phyloP scores from a whole-genome alignment of 1,140 invertebrate species.

The Diplogasteroides magnus region DNA sequence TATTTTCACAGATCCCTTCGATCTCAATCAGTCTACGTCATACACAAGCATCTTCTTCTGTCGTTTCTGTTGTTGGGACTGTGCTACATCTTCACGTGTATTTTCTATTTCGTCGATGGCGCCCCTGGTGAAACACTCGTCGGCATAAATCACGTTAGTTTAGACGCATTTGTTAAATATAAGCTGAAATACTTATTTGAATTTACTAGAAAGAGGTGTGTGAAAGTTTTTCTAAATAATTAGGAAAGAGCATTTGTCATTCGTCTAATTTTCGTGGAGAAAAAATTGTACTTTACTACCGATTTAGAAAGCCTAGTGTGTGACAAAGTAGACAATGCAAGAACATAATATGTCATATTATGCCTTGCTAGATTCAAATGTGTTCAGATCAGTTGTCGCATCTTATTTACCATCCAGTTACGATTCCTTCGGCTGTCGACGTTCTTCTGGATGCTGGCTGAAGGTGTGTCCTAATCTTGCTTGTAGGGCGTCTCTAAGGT shows the following conservation, averaged over 20 bases:
- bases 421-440: conserved; percentile 46
- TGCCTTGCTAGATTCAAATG: no score
- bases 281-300: conserved; percentile 8
- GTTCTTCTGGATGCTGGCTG: conserved; percentile 61
- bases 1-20: conserved; percentile 35
- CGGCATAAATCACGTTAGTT: conserved; percentile 26
- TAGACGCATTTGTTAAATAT: conserved; percentile 2
- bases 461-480: no score
- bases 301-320: not conserved
- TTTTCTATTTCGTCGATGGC: conserved; percentile 57
- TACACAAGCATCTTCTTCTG: conserved; percentile 62
- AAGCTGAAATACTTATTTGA: no score
- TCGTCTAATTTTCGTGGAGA: not conserved
- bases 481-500: no score
- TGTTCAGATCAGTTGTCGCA: conserved; percentile 50
- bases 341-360: no score
- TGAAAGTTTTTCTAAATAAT: no score
- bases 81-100: conserved; percentile 49
- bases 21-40: conserved; percentile 56
- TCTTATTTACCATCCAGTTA: conserved; percentile 45
- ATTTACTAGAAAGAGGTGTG: no score
- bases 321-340: no score
- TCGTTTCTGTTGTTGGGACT: conserved; percentile 60
- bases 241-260: no score
- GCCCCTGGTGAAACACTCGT: conserved; percentile 24